Base-by-base conservation (phyloP, 1,140 invertebrate genomes). In the Mactra quadrangularis region DNA sequence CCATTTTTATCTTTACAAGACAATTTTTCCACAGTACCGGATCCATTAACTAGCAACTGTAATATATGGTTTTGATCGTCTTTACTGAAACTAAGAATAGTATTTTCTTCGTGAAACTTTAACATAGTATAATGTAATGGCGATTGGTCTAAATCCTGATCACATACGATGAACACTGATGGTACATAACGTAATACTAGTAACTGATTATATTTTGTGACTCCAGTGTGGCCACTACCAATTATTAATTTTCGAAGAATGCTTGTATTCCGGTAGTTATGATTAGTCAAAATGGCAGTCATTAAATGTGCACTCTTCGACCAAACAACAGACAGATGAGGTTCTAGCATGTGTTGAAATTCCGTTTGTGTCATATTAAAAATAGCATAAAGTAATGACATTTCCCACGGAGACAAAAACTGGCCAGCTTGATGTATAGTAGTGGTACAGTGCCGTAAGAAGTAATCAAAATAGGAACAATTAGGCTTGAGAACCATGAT, bases 391-490 rank as follows among this genome's bases (percentile, higher is more conserved):
- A 31, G 15, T 25, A 68, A 3, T 9, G n/a, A 22, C 9, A 68
- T 19, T 31, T 68, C 64, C 64, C 64, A 68, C 17, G 64, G 29
- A 27, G 64, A 68, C 64, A 68, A 27, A 33, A 68, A 17, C 2
- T 27, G 19, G 19, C 22, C n/a, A 31, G 0, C 47, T 19, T 50
- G 19, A 27, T 3, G 7, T 17, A 27, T 7, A 27, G 25, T 17
- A 29, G 17, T 62, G 35, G 38, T 15, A 41, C 45, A 68, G 19
- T 9, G 31, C 2, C 6, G 27, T 1, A 29, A 50, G 17, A 47
- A 68, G 2, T 47, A 17, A 31, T 68, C 64, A 68, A 17, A 68
- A 68, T 27, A 68, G 4, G 27, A 3, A 31, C 45, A 47, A 0
- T 50, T 4, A n/a, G n/a, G 4, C 27, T 4, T 27, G 3, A 31